Base-by-base conservation (phyloP, 2,888 invertebrate species). In the Frankliniella intonsa region DNA sequence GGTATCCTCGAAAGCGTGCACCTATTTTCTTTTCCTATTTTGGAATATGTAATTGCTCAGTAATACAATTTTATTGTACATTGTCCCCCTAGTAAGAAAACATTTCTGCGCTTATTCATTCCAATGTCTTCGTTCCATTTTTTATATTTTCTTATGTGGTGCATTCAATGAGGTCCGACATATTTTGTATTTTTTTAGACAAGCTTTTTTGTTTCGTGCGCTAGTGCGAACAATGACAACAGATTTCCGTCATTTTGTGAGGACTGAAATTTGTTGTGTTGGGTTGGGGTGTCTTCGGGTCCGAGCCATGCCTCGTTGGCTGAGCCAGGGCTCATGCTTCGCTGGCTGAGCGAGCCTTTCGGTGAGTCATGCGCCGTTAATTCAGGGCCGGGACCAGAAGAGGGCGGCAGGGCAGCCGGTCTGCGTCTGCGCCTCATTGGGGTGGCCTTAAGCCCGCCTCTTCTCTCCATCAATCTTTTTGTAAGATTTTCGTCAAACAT, bases 381-480 rank as follows among this genome's bases (percentile, higher is more conserved):
- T 38, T 38, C 25, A 76, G 69, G 69, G 69, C 69, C 69, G 69
- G 69, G 69, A 76, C 69, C 69, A 76, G 69, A 76, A 76, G 38
- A 38, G 69, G 69, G 69, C 25, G 69, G 69, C 69, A 76, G 69
- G 69, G 69, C 69, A 76, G 69, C 69, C 25, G 69, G 69, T 76
- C 69, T 76, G 69, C 12, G 25, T 25, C 69, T 22, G 69, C 69
- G 69, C 69, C 69, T 25, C 69, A 76, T 25, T 76, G 69, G 69
- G 69, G 69, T 25, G 69, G 69, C 69, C 69, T 76, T 76, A 76
- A 10, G 69, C 69, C 12, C 25, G 25, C 69, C 25, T 76, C 69
- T 76, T 76, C 69, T 76, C 69, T 76, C 69, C 69, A 76, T 22
- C 69, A 25, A 22, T 76, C 69, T 76, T 76, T 55, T 76, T 76